Conservation (phyloP, 2,113 vertebrate genomes). For the Crotalus viridis region DNA sequence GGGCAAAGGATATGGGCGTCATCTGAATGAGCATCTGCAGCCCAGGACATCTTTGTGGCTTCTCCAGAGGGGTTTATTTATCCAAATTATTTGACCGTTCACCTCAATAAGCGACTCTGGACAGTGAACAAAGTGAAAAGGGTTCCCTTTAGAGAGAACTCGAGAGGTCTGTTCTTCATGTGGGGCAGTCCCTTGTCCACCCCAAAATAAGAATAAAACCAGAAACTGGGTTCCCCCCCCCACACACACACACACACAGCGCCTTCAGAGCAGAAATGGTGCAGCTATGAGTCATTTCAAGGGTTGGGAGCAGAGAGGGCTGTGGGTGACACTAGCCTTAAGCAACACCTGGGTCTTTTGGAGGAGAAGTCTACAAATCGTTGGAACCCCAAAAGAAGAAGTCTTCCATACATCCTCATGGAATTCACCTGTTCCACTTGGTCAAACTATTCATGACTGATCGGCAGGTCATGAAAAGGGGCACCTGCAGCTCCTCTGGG, state of each 20-base stretch:
- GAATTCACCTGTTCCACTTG: background rate
- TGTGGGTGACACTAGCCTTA: background rate
- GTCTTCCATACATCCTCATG: background rate
- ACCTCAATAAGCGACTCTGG: background rate
- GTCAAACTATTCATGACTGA: background rate
- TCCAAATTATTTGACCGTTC: background rate
- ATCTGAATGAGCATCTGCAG: fast-evolving
- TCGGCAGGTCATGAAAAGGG: background rate
- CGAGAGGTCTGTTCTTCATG: background rate
- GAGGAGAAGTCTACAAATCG: background rate
- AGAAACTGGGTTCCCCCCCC: background rate
- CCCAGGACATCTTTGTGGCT: background rate
- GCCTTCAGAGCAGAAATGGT: background rate
- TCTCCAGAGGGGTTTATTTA: too few species aligned
- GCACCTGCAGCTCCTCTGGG: background rate
- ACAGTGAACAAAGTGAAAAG: background rate
- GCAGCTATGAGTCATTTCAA: background rate
- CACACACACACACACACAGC: background rate
- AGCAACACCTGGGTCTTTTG: background rate
- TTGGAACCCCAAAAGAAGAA: background rate
- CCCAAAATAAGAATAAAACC: background rate
- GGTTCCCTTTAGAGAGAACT: background rate
- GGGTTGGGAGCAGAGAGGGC: background rate
- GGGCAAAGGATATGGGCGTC: background rate
- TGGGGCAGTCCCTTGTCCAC: background rate